These are phyloP conservation scores for Gallirallus australis DNA, from an alignment of 2,797 vertebrate genomes.

Conservation along the genomic window DNA sequence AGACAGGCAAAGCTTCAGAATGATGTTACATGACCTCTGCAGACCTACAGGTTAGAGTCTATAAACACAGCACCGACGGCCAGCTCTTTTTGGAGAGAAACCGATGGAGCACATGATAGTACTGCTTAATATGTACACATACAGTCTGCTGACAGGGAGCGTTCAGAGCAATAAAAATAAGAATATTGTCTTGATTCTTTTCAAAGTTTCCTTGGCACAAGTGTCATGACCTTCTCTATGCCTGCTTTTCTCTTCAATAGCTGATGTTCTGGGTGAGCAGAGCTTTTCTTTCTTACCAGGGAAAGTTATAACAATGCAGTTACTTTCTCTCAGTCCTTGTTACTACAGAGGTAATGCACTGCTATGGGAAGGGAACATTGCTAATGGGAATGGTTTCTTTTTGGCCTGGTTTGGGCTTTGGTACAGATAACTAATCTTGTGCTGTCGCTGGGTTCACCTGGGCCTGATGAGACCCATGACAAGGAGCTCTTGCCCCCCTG, in stretches of 20 bases:
- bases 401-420: neutral
- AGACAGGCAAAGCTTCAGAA: neutral
- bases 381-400: neutral
- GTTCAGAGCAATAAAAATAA: neutral
- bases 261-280: neutral
- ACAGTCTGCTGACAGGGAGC: neutral
- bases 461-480: neutral
- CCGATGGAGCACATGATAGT: neutral
- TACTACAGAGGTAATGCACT: neutral
- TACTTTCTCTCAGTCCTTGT: neutral
- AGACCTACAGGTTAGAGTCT: neutral
- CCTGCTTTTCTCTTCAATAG: neutral
- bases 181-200: neutral
- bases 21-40: neutral
- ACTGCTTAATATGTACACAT: neutral
- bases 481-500: neutral
- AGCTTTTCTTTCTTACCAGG: neutral
- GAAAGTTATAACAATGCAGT: neutral
- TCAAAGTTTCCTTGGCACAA: neutral
- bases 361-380: neutral
- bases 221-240: neutral
- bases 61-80: neutral
- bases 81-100: neutral
- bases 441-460: neutral
- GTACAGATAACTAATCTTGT: accelerated